Percentiles rank a stretch among this genome's conserved stretches.
Evolutionary conservation across 2,797 vertebrate species (phyloP).

Genomic region (Morelia viridis): DNA sequence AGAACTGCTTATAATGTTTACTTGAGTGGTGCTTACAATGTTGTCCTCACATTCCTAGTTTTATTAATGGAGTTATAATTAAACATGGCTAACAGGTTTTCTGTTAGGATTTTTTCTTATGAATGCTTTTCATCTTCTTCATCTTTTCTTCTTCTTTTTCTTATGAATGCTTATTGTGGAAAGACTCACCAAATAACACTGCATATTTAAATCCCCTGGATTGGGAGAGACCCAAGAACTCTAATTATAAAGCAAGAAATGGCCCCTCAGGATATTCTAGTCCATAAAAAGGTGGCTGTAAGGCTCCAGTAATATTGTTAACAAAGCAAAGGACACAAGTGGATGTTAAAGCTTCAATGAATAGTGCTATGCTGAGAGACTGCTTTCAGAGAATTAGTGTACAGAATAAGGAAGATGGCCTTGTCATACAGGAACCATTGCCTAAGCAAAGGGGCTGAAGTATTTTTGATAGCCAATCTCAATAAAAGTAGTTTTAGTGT

Average conservation of each 20-base stretch:
- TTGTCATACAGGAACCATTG: background rate
- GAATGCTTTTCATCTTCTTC: background rate
- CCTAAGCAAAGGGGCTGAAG: background rate
- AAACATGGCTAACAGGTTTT: background rate
- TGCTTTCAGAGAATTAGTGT: background rate
- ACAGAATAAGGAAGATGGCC: background rate
- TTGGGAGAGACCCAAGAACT: background rate
- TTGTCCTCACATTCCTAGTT: background rate
- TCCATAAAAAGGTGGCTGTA: background rate
- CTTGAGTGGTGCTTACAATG: background rate
- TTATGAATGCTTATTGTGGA: background rate
- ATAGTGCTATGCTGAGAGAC: background rate
- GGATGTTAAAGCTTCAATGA: background rate
- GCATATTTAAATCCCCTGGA: background rate
- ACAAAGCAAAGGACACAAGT: background rate
- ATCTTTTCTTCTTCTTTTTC: too few relatives aligned
- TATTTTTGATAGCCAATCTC: background rate
- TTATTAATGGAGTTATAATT: background rate
- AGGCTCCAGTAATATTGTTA: background rate
- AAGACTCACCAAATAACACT: background rate
- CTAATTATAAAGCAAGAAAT: background rate
- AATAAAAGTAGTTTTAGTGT: background rate
- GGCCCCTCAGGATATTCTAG: background rate
- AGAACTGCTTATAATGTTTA: constrained; percentile 17
- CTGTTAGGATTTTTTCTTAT: background rate